phyloP scores from a whole-genome alignment of 2,797 vertebrate species.

The Hozukius guyotensis region DNA sequence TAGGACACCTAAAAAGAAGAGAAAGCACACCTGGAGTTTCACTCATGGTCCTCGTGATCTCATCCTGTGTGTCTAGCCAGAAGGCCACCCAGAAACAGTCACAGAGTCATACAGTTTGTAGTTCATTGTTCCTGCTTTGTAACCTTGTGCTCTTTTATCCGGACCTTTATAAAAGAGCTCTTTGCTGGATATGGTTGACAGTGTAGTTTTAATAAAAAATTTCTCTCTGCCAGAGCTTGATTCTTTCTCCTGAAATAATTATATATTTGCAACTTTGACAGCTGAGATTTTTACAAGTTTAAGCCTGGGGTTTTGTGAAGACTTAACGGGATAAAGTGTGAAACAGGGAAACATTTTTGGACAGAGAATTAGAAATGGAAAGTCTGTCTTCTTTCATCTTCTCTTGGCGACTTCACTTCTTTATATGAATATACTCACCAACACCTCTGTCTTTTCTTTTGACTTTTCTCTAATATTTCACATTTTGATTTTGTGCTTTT shows the following conservation, averaged over 20 bases:
- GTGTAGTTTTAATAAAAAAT: background rate
- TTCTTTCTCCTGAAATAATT: slow-evolving; percentile 17
- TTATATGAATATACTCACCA: background rate
- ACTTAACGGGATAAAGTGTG: slow-evolving; percentile 16
- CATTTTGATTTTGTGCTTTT: slow-evolving; percentile 16
- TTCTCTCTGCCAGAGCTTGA: background rate
- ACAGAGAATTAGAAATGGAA: slow-evolving; percentile 21
- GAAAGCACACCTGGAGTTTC: background rate
- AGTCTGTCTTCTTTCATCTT: slow-evolving; percentile 23
- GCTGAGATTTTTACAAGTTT: slow-evolving; percentile 4
- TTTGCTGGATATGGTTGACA: background rate
- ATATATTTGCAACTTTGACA: slow-evolving; percentile 2
- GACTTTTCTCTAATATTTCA: slow-evolving; percentile 4
- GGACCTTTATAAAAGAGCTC: background rate
- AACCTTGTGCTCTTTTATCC: background rate
- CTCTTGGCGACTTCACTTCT: background rate
- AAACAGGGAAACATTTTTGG: slow-evolving; percentile 20
- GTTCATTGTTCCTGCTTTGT: background rate
- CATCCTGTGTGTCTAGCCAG: background rate
- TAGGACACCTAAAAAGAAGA: slow-evolving; percentile 8
- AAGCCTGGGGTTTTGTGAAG: slow-evolving; percentile 17
- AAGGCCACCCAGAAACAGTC: background rate
- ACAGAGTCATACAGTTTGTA: background rate
- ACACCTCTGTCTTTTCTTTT: background rate
- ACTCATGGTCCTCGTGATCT: background rate